Conservation (phyloP, 2,888 invertebrate genomes). For the Amphipoea lucens region DNA sequence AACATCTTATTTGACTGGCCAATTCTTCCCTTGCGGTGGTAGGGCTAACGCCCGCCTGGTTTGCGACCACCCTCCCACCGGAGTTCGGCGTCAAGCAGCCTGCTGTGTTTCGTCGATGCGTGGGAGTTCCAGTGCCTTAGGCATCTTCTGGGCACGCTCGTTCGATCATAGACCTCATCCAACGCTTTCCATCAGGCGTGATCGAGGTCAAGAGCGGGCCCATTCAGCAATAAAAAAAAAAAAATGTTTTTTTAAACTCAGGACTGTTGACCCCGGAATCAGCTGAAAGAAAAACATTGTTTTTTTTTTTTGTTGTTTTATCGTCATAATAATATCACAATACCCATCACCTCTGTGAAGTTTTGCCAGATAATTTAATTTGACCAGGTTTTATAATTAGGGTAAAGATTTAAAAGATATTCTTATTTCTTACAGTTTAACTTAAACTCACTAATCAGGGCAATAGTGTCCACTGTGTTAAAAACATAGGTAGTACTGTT, state of each 20-base stretch:
- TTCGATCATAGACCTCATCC: no score
- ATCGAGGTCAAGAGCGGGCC: no score
- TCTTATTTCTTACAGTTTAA: background rate
- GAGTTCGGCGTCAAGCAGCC: no score
- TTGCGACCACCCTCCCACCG: no score
- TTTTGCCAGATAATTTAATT: slow-evolving; percentile 2
- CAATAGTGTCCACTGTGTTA: background rate
- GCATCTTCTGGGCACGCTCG: no score
- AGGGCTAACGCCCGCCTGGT: no score
- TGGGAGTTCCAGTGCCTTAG: no score
- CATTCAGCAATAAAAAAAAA: no score
- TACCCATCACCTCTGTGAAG: background rate
- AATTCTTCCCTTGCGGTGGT: no score
- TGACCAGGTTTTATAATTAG: background rate
- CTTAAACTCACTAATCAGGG: background rate
- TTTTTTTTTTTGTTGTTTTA: background rate
- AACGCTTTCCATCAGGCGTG: no score
- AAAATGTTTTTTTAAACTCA: background rate
- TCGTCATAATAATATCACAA: background rate
- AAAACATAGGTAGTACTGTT: background rate
- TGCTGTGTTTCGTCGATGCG: no score
- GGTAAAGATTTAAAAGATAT: background rate
- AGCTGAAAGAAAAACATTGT: background rate
- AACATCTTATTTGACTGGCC: no score
- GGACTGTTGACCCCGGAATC: background rate